Conservation (phyloP, 2,797 vertebrate species). For the Pipistrellus nathusii region DNA sequence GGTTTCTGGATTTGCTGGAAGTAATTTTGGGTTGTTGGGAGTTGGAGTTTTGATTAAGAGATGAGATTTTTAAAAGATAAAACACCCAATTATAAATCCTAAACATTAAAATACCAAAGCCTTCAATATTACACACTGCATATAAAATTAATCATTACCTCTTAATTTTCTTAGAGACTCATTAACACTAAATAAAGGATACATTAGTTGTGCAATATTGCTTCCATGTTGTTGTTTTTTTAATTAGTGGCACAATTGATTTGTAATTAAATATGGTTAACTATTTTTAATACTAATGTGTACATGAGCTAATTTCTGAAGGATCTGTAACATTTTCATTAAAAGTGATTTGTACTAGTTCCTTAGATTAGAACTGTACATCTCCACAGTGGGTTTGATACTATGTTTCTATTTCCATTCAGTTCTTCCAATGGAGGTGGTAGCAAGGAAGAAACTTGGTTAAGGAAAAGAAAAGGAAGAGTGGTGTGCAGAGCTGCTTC, state of each 20-base stretch:
- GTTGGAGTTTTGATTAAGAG: background rate
- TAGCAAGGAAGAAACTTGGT: background rate
- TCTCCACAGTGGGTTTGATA: background rate
- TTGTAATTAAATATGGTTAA: conserved; percentile 35
- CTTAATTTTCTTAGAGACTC: conserved; percentile 37
- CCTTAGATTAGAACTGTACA: background rate
- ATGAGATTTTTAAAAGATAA: conserved; percentile 50
- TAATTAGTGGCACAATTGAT: background rate
- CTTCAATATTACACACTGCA: background rate
- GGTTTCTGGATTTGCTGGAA: conserved; percentile 51
- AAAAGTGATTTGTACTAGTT: background rate
- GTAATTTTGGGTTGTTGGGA: background rate
- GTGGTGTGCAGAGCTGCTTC: background rate
- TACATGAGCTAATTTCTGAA: conserved; percentile 45
- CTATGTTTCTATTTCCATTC: background rate
- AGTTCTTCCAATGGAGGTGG: background rate
- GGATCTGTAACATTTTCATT: background rate
- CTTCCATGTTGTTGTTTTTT: background rate
- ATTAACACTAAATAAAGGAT: conserved; percentile 23
- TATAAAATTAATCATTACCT: background rate
- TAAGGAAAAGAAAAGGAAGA: background rate
- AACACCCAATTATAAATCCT: background rate
- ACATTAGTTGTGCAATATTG: background rate
- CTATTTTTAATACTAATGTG: conserved; percentile 34
- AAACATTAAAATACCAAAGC: background rate